A percentile compares a stretch with the other conserved stretches of the same genome.
Conservation (phyloP, 2,797 vertebrate species). For the Hephaestus fuliginosus region DNA sequence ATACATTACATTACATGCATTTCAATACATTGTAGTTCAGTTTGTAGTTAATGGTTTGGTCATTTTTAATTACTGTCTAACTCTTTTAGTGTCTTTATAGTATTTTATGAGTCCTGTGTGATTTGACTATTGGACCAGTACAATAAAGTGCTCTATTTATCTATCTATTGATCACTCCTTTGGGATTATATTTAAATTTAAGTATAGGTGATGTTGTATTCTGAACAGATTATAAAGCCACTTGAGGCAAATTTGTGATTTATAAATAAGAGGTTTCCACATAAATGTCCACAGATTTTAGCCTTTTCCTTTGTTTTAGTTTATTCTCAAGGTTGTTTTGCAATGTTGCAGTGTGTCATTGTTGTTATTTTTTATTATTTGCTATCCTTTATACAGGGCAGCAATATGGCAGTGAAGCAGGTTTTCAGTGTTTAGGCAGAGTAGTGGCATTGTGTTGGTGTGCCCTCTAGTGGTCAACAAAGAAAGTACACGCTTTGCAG, state of each 20-base stretch:
- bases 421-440: not conserved
- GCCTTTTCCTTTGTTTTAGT: not conserved
- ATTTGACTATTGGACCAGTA: not conserved
- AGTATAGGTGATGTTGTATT: too few relatives aligned
- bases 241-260: not conserved
- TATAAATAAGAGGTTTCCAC: not conserved
- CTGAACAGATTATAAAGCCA: not conserved
- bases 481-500: constrained; percentile 13
- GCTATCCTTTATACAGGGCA: not conserved
- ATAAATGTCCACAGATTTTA: not conserved
- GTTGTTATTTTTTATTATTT: not conserved
- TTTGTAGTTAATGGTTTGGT: not conserved
- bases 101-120: not conserved
- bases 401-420: not conserved
- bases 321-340: fast-evolving
- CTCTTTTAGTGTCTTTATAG: too few relatives aligned
- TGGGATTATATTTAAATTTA: too few relatives aligned
- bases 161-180: too few relatives aligned
- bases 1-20: too few relatives aligned
- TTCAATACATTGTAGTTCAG: not conserved
- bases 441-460: constrained; percentile 1
- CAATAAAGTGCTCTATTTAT: too few relatives aligned
- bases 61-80: not conserved
- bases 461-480: constrained; percentile 68
- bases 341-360: too few relatives aligned